Percentiles rank a stretch among this genome's conserved stretches.
These are phyloP conservation scores for Rhinogobius similis DNA, from an alignment of 2,113 vertebrate genomes.

Conservation along the genomic window DNA sequence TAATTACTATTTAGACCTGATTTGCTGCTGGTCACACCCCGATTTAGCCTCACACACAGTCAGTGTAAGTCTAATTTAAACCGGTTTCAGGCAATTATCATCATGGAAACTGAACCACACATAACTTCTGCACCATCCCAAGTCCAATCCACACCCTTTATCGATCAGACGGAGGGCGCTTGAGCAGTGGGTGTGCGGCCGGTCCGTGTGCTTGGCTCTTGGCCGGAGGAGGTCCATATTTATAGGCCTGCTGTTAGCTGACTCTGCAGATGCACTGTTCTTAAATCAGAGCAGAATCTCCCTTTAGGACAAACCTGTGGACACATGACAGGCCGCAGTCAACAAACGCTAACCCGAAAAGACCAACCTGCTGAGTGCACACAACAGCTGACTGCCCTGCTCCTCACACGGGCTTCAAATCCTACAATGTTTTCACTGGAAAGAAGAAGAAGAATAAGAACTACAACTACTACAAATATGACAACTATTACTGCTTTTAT, in stretches of 20 bases:
- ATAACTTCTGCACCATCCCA: not conserved
- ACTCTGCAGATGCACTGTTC: constrained; percentile 24
- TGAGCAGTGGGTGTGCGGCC: too few species aligned
- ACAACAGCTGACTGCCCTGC: constrained; percentile 33
- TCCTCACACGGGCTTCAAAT: constrained; percentile 16
- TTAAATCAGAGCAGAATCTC: constrained; percentile 17
- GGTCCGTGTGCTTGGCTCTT: not conserved
- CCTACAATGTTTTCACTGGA: not conserved
- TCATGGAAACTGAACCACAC: too few species aligned
- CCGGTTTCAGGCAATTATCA: not conserved
- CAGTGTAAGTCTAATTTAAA: too few species aligned
- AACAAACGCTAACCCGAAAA: constrained; percentile 14
- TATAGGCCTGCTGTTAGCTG: constrained; percentile 18
- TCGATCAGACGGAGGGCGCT: not conserved
- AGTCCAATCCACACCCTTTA: not conserved
- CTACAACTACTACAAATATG: too few species aligned
- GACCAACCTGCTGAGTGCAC: constrained; percentile 12
- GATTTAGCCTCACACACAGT: too few species aligned
- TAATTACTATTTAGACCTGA: too few species aligned
- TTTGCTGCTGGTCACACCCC: too few species aligned
- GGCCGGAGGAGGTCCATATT: constrained; percentile 32
- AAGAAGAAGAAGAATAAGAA: too few species aligned
- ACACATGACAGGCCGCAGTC: constrained; percentile 14
- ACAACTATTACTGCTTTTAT: too few species aligned
- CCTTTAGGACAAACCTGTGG: constrained; percentile 4